Base-by-base conservation (phyloP, 2,797 vertebrate species). In the Alectoris magna region DNA sequence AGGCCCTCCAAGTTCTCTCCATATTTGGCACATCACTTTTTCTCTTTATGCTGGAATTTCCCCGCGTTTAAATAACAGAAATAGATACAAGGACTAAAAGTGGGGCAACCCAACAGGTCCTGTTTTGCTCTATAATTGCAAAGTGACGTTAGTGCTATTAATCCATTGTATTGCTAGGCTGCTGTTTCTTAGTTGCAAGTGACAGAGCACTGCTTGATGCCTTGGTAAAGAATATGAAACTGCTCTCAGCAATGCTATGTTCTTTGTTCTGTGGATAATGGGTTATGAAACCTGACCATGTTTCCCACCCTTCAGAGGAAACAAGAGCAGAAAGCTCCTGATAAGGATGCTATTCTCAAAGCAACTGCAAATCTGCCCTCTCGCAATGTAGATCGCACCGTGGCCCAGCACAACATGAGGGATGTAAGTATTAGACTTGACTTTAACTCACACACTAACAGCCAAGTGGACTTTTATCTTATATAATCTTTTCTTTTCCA, bases 261-360 rank as follows among this genome's bases (percentile, higher is more conserved):
- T 64, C 68, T 91, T 29, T 86, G 36, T 71, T 36, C 69, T 81
- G 73, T 73, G 91, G 18, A n/a, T 92, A 3, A 71, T 39, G 82
- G 29, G 6, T 66, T 79, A 10, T 90, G 80, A 84, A 94, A 92
- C 11, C 56, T 95, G 68, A 87, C 86, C 1, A 2, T 92, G 31
- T 92, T 95, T 39, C 41, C 16, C 88, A 49, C 83, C 82, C 73
- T 75, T 73, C 95, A 99, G 99, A 99, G 99, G 95, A 99, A 99
- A 94, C 99, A 99, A 94, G 99, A 99, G 13, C 99, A 98, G 96
- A 99, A 99, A 95, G 99, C 99, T 95, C 99, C 99, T 4, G 99
- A 99, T 96, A 99, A 98, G 96, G 99, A 99, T 1, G 98, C 99
- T 27, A 99, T 99, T 70, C 97, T 98, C 55, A 99, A 98, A 93